phyloP scores from a whole-genome alignment of 2,113 vertebrate genomes.

The Pollachius pollachius region DNA sequence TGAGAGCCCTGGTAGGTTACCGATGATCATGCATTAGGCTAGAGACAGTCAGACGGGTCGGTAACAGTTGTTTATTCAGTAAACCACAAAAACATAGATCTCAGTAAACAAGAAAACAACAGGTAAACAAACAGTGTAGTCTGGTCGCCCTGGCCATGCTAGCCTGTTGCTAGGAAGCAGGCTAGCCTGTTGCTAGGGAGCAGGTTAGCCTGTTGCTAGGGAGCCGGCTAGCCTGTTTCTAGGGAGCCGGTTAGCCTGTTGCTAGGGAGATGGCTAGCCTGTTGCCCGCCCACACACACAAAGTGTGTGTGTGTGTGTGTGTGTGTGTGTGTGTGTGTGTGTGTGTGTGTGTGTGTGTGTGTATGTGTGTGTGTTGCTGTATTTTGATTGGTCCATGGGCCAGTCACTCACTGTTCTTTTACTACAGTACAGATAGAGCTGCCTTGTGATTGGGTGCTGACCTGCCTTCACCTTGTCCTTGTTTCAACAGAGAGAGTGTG shows the following conservation, averaged over 20 bases:
- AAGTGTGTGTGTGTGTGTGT: too few species aligned
- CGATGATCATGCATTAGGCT: too few species aligned
- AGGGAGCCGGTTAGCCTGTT: too few species aligned
- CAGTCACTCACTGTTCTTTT: slow-evolving; percentile 3
- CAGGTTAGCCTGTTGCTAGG: too few species aligned
- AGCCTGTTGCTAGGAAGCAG: not conserved
- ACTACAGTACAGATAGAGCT: slow-evolving; percentile 20
- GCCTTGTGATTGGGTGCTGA: slow-evolving; percentile 3
- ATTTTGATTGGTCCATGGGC: not conserved
- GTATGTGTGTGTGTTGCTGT: not conserved
- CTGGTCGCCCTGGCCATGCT: not conserved
- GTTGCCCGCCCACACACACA: too few species aligned
- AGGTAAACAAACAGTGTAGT: slow-evolving; percentile 40
- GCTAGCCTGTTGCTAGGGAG: not conserved
- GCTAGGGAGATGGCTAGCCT: too few species aligned
- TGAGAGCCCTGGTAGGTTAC: too few species aligned
- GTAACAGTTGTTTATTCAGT: slow-evolving; percentile 30
- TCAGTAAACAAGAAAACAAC: slow-evolving; percentile 34
- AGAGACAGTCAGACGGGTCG: not conserved
- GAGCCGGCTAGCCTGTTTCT: too few species aligned
- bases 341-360: not conserved
- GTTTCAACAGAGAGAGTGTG: not conserved
- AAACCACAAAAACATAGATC: slow-evolving; percentile 20
- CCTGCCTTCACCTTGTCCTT: not conserved
- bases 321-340: not conserved